Evolutionary conservation across 2,888 invertebrate species (phyloP).

Genomic region (Noctua comes): DNA sequence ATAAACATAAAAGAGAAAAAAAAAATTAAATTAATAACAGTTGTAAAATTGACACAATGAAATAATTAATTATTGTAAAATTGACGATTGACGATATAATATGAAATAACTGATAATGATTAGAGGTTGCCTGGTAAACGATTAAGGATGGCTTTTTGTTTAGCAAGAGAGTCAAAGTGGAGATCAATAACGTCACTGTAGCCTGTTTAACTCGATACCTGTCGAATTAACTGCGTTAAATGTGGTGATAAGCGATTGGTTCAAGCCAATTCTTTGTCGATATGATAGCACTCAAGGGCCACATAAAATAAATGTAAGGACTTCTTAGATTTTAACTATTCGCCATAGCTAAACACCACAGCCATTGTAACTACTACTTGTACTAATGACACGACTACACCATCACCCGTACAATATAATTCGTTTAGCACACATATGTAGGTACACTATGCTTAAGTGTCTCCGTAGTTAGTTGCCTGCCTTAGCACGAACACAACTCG

Average conservation of each 20-base stretch:
- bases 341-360: background rate
- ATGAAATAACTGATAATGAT: too few relatives aligned
- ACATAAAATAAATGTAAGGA: background rate
- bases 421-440: constrained; percentile 29
- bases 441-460: constrained; percentile 36
- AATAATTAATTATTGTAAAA: too few relatives aligned
- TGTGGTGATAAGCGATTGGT: background rate
- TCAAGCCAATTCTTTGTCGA: background rate
- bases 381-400: constrained; percentile 27
- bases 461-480: constrained; percentile 36
- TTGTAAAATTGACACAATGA: too few relatives aligned
- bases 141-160: too few relatives aligned
- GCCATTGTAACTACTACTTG: background rate
- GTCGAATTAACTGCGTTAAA: background rate
- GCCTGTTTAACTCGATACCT: too few relatives aligned
- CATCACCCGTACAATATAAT: constrained; percentile 28
- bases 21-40: too few relatives aligned
- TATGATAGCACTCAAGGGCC: background rate
- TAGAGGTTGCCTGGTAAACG: too few relatives aligned
- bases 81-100: too few relatives aligned
- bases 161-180: too few relatives aligned
- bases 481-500: constrained; percentile 41
- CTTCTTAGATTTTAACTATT: background rate
- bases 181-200: too few relatives aligned
- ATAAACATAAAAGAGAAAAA: too few relatives aligned